Base-by-base conservation (phyloP, 2,888 invertebrate species). In the Drosophila mettleri region DNA sequence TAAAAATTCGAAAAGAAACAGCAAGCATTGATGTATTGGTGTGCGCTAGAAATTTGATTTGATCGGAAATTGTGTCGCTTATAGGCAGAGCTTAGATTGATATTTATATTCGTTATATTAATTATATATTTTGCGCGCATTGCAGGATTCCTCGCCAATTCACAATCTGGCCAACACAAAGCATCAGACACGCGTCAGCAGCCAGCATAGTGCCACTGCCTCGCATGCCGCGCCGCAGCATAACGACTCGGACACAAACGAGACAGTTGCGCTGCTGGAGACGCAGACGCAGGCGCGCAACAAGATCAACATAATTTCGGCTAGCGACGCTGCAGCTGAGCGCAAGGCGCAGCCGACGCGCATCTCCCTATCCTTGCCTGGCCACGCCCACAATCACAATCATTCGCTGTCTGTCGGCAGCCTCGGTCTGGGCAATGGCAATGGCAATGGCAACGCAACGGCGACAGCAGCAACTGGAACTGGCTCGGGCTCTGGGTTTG, bases 131-230 rank as follows among this genome's bases (percentile, higher is more conserved):
- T 33, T 22, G 48, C 10, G n/a, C 14, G 10, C 1, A 18, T 20
- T 55, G 46, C 65, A 92, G 92, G 92, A 92, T 73, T 92, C 92
- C 74, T 92, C 92, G 70, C 92, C 92, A 81, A 88, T 91, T 58
- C 92, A 91, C 91, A 92, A 92, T 88, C 92, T 92, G 92, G 92
- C 92, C 86, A 91, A 91, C 77, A 87, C 90, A 87, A 91, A 90
- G 91, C 91, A 91, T 69, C 90, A 85, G 60, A 85, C 82, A 76
- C 86, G 88, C 82, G 76, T 83, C 77, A 80, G 85, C 75, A 90
- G 89, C 77, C 88, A 87, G 67, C 86, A 80, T 43, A 85, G 85
- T 76, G 66, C 67, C 76, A 75, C 60, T 70, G 76, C 69, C 76
- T 67, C 75, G 64, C 74, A 69, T 65, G 83, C 74, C 77, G 66